Conservation (phyloP, 2,888 invertebrate species). For the Hofmannophila pseudospretella region DNA sequence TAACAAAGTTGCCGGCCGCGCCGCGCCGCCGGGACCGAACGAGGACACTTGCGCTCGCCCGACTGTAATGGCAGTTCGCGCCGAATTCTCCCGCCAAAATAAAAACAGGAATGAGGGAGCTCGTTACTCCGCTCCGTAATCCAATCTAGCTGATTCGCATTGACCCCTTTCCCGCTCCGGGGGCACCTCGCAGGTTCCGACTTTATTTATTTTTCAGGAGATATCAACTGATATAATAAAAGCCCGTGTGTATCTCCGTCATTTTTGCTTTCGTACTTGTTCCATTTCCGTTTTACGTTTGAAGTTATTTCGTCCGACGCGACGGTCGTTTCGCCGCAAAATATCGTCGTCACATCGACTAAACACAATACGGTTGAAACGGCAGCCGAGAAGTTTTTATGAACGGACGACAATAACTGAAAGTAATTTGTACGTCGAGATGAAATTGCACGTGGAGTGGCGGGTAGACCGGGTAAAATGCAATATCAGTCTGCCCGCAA, state of each 20-base stretch:
- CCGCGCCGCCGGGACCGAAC: too few species aligned
- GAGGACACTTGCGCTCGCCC: not conserved
- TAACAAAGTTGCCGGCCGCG: too few species aligned
- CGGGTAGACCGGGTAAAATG: too few species aligned
- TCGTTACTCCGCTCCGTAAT: slow-evolving; percentile 47
- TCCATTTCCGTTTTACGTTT: not conserved
- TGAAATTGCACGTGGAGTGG: too few species aligned
- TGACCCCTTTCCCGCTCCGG: slow-evolving; percentile 26
- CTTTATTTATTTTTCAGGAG: slow-evolving; percentile 29
- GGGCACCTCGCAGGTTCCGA: slow-evolving; percentile 11
- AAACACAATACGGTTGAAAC: too few species aligned
- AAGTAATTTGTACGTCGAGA: too few species aligned
- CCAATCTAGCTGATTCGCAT: slow-evolving; percentile 43
- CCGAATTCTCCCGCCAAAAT: slow-evolving; percentile 29
- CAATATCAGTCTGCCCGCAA: too few species aligned
- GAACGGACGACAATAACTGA: too few species aligned
- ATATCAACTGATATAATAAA: not conserved
- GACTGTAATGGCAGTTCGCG: slow-evolving; percentile 20
- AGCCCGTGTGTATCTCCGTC: too few species aligned
- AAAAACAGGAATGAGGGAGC: slow-evolving; percentile 36
- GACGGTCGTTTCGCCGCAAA: too few species aligned
- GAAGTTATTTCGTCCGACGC: not conserved
- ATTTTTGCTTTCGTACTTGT: not conserved
- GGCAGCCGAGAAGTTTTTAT: too few species aligned
- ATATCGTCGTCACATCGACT: too few species aligned